A percentile compares a stretch with the other conserved stretches of the same genome.
Evolutionary conservation across 2,888 invertebrate genomes (phyloP).

Genomic region (Mechanitis mazaeus): DNA sequence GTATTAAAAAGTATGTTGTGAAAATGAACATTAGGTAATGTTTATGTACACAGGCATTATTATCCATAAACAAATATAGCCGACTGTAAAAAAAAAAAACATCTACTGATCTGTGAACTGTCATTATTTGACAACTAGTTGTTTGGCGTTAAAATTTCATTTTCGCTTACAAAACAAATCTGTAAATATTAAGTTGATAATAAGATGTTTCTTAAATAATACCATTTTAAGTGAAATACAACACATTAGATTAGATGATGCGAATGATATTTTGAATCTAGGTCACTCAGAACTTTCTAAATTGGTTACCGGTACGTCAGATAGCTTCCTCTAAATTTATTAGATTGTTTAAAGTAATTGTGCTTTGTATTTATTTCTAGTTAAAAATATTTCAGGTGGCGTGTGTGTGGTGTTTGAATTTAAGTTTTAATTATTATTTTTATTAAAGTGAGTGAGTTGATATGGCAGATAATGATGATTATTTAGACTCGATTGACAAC

Average conservation of each 20-base stretch:
- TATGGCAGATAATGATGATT: slow-evolving; percentile 74
- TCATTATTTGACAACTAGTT: slow-evolving; percentile 36
- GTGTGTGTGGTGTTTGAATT: slow-evolving; percentile 39
- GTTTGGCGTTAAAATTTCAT: slow-evolving; percentile 42
- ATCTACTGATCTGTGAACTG: slow-evolving; percentile 14
- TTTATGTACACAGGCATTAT: too few species aligned
- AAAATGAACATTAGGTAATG: too few species aligned
- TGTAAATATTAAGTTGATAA: slow-evolving; percentile 51
- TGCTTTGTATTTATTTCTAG: slow-evolving; percentile 19
- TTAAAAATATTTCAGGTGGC: slow-evolving; percentile 41
- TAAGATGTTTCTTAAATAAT: slow-evolving; percentile 42
- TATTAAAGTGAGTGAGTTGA: slow-evolving; percentile 42
- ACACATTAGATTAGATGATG: slow-evolving; percentile 36
- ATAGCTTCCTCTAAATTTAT: slow-evolving; percentile 44
- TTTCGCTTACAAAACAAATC: slow-evolving; percentile 49
- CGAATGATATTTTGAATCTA: slow-evolving; percentile 57
- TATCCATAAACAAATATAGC: slow-evolving; percentile 12
- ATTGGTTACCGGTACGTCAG: slow-evolving; percentile 75
- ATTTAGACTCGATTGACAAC: slow-evolving; percentile 71
- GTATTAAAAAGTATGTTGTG: too few species aligned
- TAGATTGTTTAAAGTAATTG: slow-evolving; percentile 29
- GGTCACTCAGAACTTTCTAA: slow-evolving; percentile 50
- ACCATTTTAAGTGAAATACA: slow-evolving; percentile 36
- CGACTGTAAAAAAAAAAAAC: not conserved
- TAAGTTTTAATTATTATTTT: slow-evolving; percentile 28